Conservation (phyloP, 2,797 vertebrate genomes). For the Moxostoma hubbsi region DNA sequence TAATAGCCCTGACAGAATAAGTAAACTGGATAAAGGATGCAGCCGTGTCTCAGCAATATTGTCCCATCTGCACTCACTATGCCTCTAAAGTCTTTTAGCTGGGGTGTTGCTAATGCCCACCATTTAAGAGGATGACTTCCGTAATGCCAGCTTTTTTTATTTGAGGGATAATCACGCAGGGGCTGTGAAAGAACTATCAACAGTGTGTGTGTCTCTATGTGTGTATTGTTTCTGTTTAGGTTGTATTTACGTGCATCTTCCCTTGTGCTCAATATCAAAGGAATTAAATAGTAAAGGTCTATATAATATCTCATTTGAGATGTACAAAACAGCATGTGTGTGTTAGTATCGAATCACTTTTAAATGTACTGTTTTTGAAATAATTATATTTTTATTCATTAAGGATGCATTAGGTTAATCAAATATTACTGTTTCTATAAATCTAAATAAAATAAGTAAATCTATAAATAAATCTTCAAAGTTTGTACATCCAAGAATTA, state of each 20-base stretch:
- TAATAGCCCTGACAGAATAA: slow-evolving; percentile 23
- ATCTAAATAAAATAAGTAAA: too few species aligned
- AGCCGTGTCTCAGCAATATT: slow-evolving; percentile 4
- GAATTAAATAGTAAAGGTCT: background rate
- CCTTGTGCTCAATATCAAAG: background rate
- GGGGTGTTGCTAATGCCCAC: slow-evolving; percentile 33
- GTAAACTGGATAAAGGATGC: slow-evolving; percentile 18
- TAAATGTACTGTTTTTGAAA: too few species aligned
- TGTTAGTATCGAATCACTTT: background rate
- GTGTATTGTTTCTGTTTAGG: background rate
- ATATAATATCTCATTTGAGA: slow-evolving; percentile 7
- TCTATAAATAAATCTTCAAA: too few species aligned
- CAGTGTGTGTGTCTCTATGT: background rate
- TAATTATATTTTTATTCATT: too few species aligned
- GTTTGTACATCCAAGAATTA: too few species aligned
- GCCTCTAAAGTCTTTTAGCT: slow-evolving; percentile 5
- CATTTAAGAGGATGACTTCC: slow-evolving; percentile 9
- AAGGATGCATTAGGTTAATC: too few species aligned
- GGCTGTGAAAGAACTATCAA: slow-evolving; percentile 1
- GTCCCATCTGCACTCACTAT: slow-evolving; percentile 3
- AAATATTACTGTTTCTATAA: too few species aligned
- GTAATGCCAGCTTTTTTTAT: slow-evolving; percentile 40
- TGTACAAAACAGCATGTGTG: background rate
- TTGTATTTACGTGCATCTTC: background rate
- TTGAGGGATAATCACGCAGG: slow-evolving; percentile 26